A percentile compares a stretch with the other conserved stretches of the same genome.
Conservation (phyloP, 2,113 vertebrate genomes). For the Coptodon rendalli region DNA sequence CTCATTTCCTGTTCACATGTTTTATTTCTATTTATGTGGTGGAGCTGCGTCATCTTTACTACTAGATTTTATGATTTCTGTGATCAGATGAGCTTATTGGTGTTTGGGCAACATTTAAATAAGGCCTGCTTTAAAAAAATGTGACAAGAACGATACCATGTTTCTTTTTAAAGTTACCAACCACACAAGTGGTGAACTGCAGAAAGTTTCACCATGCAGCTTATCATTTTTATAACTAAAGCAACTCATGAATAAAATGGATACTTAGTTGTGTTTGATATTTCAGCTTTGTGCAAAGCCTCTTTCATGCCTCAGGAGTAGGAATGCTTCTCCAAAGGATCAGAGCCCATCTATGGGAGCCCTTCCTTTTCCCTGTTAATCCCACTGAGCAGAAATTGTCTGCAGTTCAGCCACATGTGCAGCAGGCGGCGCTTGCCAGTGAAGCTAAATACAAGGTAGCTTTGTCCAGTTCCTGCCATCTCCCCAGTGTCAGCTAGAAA, state of each 20-base stretch:
- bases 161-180: neutral
- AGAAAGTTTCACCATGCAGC: neutral
- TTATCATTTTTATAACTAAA: neutral
- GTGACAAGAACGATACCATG: accelerated
- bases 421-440: neutral
- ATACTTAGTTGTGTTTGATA: neutral
- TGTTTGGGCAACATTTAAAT: accelerated
- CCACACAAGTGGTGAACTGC: neutral
- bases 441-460: neutral
- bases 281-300: neutral
- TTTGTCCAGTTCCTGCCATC: neutral
- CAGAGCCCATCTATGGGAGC: neutral
- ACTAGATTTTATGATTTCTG: neutral
- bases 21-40: neutral
- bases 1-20: neutral
- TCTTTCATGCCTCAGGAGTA: neutral
- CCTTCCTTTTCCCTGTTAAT: neutral
- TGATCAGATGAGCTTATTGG: neutral
- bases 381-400: neutral
- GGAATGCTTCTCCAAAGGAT: neutral
- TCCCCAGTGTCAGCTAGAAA: neutral
- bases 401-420: neutral
- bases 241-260: neutral
- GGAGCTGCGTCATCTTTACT: neutral
- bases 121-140: neutral